Evolutionary conservation across 2,888 invertebrate genomes (phyloP).

Genomic region (Gymnocheta viridis): DNA sequence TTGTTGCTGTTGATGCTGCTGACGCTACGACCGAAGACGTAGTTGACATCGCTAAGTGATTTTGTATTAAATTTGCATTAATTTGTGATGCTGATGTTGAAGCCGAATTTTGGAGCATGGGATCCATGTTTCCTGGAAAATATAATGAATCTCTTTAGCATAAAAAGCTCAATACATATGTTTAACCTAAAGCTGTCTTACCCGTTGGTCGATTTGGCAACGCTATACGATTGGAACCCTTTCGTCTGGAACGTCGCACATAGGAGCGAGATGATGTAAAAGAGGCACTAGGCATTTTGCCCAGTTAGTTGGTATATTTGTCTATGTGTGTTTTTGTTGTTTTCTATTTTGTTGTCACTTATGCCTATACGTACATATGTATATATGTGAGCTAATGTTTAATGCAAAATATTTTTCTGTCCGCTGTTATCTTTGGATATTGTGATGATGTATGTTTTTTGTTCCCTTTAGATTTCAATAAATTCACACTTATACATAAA

Average conservation of each 20-base stretch:
- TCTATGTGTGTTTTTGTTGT: conserved; percentile 1
- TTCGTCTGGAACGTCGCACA: conserved; percentile 94
- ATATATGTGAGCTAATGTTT: not conserved
- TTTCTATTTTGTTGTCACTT: conserved; percentile 22
- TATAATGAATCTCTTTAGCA: not conserved
- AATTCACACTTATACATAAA: conserved; percentile 66
- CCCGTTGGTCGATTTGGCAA: conserved; percentile 82
- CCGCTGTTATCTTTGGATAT: not conserved
- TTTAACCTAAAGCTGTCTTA: conserved; percentile 65
- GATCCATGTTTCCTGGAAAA: conserved; percentile 84
- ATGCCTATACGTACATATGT: conserved; percentile 12
- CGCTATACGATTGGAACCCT: conserved; percentile 91
- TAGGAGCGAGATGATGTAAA: conserved; percentile 96
- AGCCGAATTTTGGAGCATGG: conserved; percentile 87
- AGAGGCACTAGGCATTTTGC: conserved; percentile 93
- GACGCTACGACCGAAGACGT: conserved; percentile 69
- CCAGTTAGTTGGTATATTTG: conserved; percentile 41
- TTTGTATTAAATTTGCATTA: conserved; percentile 68
- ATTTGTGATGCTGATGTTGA: conserved; percentile 80
- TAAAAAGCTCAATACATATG: not conserved
- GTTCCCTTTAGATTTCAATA: conserved; percentile 41
- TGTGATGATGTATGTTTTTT: conserved; percentile 13
- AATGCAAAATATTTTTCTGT: conserved; percentile 30
- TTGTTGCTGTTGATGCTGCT: conserved; percentile 55
- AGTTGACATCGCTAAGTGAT: conserved; percentile 65